These are phyloP conservation scores for Linnaemya vulpina DNA, from an alignment of 2,888 invertebrate species.

Conservation along the genomic window DNA sequence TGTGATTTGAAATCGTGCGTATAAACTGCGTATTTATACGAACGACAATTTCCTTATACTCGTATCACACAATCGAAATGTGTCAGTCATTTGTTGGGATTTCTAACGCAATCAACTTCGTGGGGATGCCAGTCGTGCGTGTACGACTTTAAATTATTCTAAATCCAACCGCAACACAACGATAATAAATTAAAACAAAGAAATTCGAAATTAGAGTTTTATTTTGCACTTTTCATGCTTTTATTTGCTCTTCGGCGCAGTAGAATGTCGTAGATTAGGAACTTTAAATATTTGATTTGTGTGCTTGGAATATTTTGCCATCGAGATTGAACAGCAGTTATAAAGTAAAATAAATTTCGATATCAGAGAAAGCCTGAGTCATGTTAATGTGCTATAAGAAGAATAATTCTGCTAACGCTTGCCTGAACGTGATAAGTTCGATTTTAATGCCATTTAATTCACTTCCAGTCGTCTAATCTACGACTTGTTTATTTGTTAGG, in stretches of 20 bases:
- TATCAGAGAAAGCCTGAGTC: not conserved
- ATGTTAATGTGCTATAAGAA: not conserved
- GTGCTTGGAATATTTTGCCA: not conserved
- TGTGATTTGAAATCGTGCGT: not conserved
- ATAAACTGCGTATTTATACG: not conserved
- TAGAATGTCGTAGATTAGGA: not conserved
- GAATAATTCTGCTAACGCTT: not conserved
- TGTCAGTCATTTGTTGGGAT: not conserved
- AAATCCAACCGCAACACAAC: not conserved
- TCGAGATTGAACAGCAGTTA: not conserved
- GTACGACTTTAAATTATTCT: not conserved
- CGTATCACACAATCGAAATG: slow-evolving; percentile 8
- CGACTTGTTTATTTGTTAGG: not conserved
- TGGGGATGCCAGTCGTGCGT: slow-evolving; percentile 23
- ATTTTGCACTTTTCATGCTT: not conserved
- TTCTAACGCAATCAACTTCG: slow-evolving; percentile 20
- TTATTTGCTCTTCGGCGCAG: not conserved
- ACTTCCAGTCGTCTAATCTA: not conserved
- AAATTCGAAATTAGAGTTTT: not conserved
- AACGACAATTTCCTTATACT: not conserved
- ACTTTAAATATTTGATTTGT: not conserved
- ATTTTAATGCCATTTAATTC: slow-evolving; percentile 6
- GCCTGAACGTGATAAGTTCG: not conserved
- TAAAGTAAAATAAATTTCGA: not conserved
- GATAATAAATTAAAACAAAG: not conserved